Conservation (phyloP, 2,888 invertebrate genomes). For the Chrysodeixis includens region DNA sequence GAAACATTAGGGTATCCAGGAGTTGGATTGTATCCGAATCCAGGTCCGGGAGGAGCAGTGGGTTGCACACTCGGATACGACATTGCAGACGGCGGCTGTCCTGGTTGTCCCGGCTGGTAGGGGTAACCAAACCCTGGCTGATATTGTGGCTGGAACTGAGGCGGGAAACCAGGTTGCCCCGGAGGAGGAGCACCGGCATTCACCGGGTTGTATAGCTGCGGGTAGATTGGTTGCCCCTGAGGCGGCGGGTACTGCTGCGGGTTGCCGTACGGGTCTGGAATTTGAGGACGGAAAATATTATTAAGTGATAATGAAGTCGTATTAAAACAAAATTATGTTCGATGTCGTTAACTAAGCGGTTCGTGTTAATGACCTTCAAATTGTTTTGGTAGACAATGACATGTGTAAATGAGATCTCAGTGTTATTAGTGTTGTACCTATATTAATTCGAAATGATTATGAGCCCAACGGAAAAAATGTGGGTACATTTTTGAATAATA, state of each 20-base stretch:
- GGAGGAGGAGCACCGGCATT: constrained; percentile 67
- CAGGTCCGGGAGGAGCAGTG: constrained; percentile 54
- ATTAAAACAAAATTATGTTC: background rate
- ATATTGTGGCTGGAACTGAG: constrained; percentile 43
- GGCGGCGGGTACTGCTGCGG: constrained; percentile 77
- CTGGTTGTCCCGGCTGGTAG: constrained; percentile 58
- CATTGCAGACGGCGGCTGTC: constrained; percentile 71
- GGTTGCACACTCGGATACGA: constrained; percentile 68
- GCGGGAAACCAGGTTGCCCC: constrained; percentile 55
- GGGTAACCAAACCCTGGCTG: constrained; percentile 61
- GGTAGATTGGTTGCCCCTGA: constrained; percentile 75
- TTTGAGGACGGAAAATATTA: constrained; percentile 3
- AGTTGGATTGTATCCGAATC: constrained; percentile 45
- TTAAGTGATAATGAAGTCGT: background rate
- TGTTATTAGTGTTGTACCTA: too few relatives aligned
- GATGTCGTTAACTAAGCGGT: background rate
- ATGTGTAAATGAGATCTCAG: background rate
- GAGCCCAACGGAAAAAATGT: too few relatives aligned
- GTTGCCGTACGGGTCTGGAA: constrained; percentile 78
- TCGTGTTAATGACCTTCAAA: background rate
- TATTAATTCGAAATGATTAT: too few relatives aligned
- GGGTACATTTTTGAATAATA: too few relatives aligned
- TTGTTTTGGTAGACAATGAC: background rate
- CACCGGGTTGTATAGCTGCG: constrained; percentile 73
- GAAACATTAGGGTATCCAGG: constrained; percentile 39